Conservation (phyloP, 2,113 vertebrate species). For the Pterocles gutturalis region DNA sequence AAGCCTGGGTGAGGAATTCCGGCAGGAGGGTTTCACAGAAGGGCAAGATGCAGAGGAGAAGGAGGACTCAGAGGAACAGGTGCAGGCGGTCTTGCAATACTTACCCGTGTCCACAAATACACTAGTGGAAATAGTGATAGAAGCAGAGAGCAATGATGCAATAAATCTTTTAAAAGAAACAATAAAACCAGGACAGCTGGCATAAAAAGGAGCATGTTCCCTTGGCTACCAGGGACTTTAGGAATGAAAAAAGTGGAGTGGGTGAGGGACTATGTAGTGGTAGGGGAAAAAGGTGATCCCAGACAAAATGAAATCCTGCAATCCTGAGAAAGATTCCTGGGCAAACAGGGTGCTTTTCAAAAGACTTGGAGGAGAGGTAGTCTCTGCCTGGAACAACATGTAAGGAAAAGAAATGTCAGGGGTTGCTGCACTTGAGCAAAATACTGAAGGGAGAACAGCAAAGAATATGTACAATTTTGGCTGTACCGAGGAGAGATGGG, state of each 20-base stretch:
- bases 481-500: background rate
- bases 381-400: background rate
- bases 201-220: constrained; percentile 45
- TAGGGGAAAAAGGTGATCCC: background rate
- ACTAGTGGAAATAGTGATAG: constrained; percentile 62
- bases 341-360: background rate
- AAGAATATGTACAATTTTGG: background rate
- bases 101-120: constrained; percentile 41
- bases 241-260: constrained; percentile 29
- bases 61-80: constrained; percentile 53
- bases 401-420: background rate
- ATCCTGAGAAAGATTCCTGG: background rate
- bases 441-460: background rate
- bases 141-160: constrained; percentile 51
- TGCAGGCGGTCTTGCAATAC: constrained; percentile 42
- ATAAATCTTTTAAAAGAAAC: constrained; percentile 72
- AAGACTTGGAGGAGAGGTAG: background rate
- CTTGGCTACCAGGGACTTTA: constrained; percentile 35
- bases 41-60: constrained; percentile 49
- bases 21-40: constrained; percentile 37
- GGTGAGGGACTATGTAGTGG: background rate
- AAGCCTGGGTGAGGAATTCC: constrained; percentile 52
- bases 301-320: background rate
- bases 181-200: constrained; percentile 62
- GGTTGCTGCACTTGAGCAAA: background rate